phyloP scores from a whole-genome alignment of 1,140 invertebrate genomes.

The Steinernema feltiae region DNA sequence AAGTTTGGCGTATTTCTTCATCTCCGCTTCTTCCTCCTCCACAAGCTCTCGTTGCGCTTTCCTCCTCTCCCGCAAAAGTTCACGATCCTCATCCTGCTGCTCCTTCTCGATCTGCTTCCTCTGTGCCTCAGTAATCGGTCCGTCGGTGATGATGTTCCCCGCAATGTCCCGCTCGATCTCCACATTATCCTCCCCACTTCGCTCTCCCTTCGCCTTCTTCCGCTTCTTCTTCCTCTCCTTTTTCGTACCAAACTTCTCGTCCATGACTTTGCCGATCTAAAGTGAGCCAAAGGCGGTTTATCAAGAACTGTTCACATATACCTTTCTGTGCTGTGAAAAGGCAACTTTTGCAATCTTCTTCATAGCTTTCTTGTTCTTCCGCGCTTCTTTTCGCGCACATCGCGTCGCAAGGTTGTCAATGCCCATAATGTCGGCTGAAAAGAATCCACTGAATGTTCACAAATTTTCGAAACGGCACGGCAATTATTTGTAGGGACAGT shows the following conservation, averaged over 20 bases:
- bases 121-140: background rate
- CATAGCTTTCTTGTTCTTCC: constrained; percentile 8
- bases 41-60: background rate
- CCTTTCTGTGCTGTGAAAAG: background rate
- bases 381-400: constrained; percentile 2
- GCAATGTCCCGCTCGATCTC: constrained; percentile 1
- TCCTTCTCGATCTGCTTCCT: background rate
- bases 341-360: background rate
- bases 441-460: background rate
- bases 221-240: constrained; percentile 23
- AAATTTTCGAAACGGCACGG: background rate
- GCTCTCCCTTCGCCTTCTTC: background rate
- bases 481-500: too few species aligned
- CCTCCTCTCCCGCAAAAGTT: background rate
- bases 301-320: background rate
- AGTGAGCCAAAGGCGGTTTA: background rate
- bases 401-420: background rate
- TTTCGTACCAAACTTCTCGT: constrained; percentile 12
- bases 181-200: background rate
- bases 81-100: background rate
- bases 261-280: background rate
- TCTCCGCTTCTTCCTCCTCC: background rate
- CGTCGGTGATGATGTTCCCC: background rate
- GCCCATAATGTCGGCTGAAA: background rate
- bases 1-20: constrained; percentile 1